Percentiles rank a stretch among this genome's conserved stretches.
Evolutionary conservation across 2,888 invertebrate genomes (phyloP).

Genomic region (Himalopsyche tibetana): DNA sequence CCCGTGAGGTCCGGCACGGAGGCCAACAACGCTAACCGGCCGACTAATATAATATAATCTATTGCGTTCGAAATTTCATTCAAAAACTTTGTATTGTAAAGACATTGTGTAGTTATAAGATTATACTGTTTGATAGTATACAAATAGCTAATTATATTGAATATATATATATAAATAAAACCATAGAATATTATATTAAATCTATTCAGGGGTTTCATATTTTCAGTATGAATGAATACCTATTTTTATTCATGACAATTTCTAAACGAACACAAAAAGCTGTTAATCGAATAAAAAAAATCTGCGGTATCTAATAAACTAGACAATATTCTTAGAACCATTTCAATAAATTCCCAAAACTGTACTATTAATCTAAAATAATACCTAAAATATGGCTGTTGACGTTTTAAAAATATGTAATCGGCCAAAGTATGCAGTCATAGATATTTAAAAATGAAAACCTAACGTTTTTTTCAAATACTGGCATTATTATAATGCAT

Average conservation of each 20-base stretch:
- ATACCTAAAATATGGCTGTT: not conserved
- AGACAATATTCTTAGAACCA: not conserved
- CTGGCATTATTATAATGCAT: not conserved
- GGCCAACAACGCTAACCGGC: too few species aligned
- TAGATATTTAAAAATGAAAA: constrained; percentile 8
- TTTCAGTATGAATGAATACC: too few species aligned
- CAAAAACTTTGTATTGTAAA: too few species aligned
- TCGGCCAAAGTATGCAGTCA: not conserved
- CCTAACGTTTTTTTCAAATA: not conserved
- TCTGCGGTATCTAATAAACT: not conserved
- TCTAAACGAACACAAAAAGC: not conserved
- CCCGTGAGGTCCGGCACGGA: too few species aligned
- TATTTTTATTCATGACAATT: not conserved
- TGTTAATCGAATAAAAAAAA: not conserved
- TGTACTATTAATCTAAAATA: constrained; percentile 4
- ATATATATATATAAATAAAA: too few species aligned
- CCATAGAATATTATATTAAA: too few species aligned
- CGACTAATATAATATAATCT: too few species aligned
- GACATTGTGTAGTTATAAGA: too few species aligned
- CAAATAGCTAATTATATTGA: too few species aligned
- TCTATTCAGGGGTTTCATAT: too few species aligned
- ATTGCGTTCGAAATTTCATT: too few species aligned
- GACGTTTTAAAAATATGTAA: not conserved
- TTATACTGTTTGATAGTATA: too few species aligned
- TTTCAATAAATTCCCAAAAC: not conserved